Evolutionary conservation across 2,113 vertebrate genomes (phyloP), one percentile per base, ranked within the genome.

Genomic region (Psammodynastes pulverulentus): DNA sequence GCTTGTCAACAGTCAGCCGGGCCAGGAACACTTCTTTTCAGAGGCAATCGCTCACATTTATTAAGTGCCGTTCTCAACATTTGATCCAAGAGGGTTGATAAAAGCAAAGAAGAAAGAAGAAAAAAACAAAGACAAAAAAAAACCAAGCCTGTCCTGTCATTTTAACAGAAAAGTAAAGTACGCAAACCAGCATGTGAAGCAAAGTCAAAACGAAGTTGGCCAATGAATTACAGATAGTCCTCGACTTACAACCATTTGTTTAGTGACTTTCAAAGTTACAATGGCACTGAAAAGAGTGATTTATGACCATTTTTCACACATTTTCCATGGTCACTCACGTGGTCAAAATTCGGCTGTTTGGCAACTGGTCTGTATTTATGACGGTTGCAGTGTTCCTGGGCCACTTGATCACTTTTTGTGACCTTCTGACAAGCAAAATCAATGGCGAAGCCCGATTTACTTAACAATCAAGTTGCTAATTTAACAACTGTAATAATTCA

Each of bases 1-100:
- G 87, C 39, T 85, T 56, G 88, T 46, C 93, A 92, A 90, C 49
- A 2, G 24, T 79, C 94, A 90, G 84, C 51, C 51, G 62, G 3
- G 4, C 53, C 56, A 72, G 79, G 86, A 54, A 89, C 51, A 26
- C 24, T 39, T 92, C 23, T 39, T 79, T 86, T 92, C 46, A 62
- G 53, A 62, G 39, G 45, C 39, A 51, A 49, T 89, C 0, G 3
- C 43, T 24, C 12, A 12, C 15, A 26, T 46, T 48, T 87, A 9
- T 54, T 34, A 92, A 88, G 91, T 92, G 54, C 90, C 29, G 34
- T 86, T 91, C 84, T 49, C 45, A 67, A 62, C 21, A 49, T 86
- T 86, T 10, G 72, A 21, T 29, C 24, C 24, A 53, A 84, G 45
- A 23, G 8, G 49, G 9, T 62, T 49, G 52, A 53, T 24, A 89